These are phyloP conservation scores for Mimachlamys varia DNA, from an alignment of 2,888 invertebrate species.

Conservation along the genomic window DNA sequence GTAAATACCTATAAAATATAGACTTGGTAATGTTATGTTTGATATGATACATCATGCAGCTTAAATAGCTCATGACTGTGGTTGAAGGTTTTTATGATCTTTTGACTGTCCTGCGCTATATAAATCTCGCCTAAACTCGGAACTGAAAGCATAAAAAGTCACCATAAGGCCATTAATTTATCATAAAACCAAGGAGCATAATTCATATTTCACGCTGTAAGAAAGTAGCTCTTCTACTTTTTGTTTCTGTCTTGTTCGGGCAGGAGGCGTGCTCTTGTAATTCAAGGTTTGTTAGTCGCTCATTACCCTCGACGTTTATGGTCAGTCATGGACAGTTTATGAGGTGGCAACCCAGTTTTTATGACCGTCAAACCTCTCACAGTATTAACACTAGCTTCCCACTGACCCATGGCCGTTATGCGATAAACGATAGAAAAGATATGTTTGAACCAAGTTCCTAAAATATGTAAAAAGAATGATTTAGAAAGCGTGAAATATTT, in stretches of 20 bases:
- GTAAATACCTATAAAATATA: not conserved
- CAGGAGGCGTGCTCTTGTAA: constrained; percentile 29
- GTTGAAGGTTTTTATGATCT: constrained; percentile 16
- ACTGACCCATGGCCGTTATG: not conserved
- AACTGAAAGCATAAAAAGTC: not conserved
- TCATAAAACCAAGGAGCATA: not conserved
- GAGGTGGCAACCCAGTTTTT: constrained; percentile 29
- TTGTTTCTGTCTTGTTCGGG: not conserved
- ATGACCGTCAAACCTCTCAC: not conserved
- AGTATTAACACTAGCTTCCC: not conserved
- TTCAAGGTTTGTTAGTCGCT: constrained; percentile 10
- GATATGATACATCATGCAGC: not conserved
- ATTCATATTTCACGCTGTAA: not conserved
- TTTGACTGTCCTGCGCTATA: not conserved
- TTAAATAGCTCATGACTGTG: not conserved
- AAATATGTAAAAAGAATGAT: constrained; percentile 1
- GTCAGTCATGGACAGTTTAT: constrained; percentile 35
- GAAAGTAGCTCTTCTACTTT: not conserved
- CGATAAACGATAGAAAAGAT: not conserved
- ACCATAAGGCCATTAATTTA: constrained; percentile 14
- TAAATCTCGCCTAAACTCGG: constrained; percentile 31
- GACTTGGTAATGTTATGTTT: not conserved
- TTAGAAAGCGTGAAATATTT: constrained; percentile 15
- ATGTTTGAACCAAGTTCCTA: not conserved
- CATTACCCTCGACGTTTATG: constrained; percentile 39